Percentiles rank a stretch among this genome's conserved stretches.
Conservation (phyloP, 2,888 invertebrate species). For the Mallateleia sp. region DNA sequence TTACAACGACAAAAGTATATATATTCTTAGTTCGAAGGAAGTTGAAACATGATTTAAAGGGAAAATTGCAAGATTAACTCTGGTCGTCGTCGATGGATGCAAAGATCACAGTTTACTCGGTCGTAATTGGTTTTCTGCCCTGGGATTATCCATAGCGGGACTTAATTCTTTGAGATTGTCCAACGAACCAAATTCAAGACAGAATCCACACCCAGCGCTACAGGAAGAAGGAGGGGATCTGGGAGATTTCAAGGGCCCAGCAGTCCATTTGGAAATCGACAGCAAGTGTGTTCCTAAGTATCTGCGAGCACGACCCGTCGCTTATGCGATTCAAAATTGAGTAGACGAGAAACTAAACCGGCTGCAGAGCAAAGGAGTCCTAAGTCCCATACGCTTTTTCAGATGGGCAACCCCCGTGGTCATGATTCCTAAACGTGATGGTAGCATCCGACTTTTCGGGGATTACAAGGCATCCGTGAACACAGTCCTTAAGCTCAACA, state of each 20-base stretch:
- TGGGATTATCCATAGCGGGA: conserved; percentile 23
- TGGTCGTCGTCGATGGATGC: conserved; percentile 44
- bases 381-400: conserved; percentile 12
- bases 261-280: neutral
- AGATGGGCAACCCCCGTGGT: conserved; percentile 56
- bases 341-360: conserved; percentile 20
- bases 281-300: neutral
- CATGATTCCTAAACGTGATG: conserved; percentile 29
- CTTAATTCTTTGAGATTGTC: no score
- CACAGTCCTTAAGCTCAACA: neutral
- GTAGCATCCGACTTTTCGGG: conserved; percentile 21
- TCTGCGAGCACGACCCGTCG: conserved; percentile 11
- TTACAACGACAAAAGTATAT: conserved; percentile 19
- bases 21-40: neutral
- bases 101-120: conserved; percentile 29
- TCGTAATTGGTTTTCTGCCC: conserved; percentile 44
- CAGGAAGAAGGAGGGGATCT: neutral
- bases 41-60: conserved; percentile 3
- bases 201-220: neutral
- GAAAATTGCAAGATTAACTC: neutral
- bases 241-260: conserved; percentile 6
- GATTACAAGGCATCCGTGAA: conserved; percentile 46
- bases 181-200: neutral
- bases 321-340: conserved; percentile 20
- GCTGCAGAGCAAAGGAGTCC: conserved; percentile 13